Conservation (phyloP, 2,797 vertebrate genomes). For the Micromesistius poutassou region DNA sequence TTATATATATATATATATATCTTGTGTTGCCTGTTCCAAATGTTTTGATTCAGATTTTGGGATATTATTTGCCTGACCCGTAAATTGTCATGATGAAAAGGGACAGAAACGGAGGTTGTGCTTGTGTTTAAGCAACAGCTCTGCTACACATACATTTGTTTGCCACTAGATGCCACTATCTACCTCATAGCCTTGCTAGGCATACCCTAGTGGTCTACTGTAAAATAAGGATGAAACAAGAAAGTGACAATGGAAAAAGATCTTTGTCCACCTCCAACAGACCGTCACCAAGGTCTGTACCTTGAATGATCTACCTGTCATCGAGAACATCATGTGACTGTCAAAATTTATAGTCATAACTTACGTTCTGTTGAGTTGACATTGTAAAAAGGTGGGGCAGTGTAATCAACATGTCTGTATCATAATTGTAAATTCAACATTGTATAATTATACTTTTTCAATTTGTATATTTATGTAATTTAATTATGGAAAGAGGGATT, state of each 20-base stretch:
- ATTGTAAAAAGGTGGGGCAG: not conserved
- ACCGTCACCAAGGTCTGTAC: too few relatives aligned
- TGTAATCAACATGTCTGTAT: not conserved
- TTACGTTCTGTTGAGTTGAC: not conserved
- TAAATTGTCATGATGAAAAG: not conserved
- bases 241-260: not conserved
- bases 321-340: too few relatives aligned
- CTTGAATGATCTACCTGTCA: too few relatives aligned
- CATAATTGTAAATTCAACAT: not conserved
- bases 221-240: not conserved
- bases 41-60: not conserved
- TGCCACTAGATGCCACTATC: conserved; percentile 54
- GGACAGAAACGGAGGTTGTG: not conserved
- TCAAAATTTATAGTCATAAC: too few relatives aligned
- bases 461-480: not conserved
- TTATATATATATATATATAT: not conserved
- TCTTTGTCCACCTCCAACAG: too few relatives aligned
- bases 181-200: conserved; percentile 13
- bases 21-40: not conserved
- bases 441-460: not conserved
- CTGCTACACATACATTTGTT: not conserved
- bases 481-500: not conserved
- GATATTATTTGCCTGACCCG: not conserved
- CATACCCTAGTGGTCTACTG: not conserved
- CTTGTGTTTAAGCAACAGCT: not conserved